Base-by-base conservation (phyloP, 2,113 vertebrate genomes). In the Thymallus thymallus region DNA sequence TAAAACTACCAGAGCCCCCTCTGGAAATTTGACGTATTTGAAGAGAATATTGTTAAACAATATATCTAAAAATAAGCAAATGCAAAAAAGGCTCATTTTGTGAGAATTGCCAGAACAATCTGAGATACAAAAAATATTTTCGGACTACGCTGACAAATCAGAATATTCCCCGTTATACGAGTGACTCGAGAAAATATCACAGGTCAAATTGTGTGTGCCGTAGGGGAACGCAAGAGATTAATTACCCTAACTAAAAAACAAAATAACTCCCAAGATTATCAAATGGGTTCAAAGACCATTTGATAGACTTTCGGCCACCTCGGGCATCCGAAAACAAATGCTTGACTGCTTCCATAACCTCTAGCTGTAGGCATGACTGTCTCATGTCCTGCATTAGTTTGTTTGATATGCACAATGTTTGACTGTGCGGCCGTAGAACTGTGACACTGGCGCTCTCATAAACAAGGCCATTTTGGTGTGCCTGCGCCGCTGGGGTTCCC, bases 391-490 rank as follows among this genome's bases (percentile, higher is more conserved):
- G 35, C 20, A 41, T 68, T 46, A 46, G 16, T 68, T 32, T 14
- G 32, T 68, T 68, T 22, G 66, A 68, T 41, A 67, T 20, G 35
- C 35, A 68, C 66, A 68, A 24, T 22, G 66, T 68, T 66, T 14
- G 64, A 32, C 64, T 66, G 64, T 66, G 64, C 20, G 35, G 35
- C 62, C 12, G 55, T 18, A 61, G 55, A 66, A 45, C 48, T n/a
- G 4, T n/a, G 29, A 60, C 41, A 68, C 68, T 75, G 62, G 24
- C 7, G 62, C 23, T 41, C 68, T 65, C 75, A 71, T 71, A 62
- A 7, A 63, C 56, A 65, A 13, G n/a, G 66, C 68, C 24, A 32
- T n/a, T 67, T 65, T 61, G 32, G 29, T 20, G 62, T 32, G 3
- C 48, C 18, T 71, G 58, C 69, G 9, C 78, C 48, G 65, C 29